Evolutionary conservation across 2,113 vertebrate genomes (phyloP).

Genomic region (Antechinus flavipes): DNA sequence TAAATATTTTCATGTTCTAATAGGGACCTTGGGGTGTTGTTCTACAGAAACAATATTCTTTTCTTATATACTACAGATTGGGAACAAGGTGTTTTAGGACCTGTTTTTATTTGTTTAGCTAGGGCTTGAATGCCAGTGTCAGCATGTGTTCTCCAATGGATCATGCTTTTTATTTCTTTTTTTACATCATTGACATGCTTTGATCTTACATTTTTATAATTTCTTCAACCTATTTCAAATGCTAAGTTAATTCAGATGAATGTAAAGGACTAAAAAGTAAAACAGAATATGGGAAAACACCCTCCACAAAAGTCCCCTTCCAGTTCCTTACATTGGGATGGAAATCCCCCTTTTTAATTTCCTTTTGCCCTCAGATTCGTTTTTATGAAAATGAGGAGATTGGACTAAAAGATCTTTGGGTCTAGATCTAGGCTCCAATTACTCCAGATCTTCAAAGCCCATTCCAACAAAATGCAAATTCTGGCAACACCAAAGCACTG

Average conservation of each 20-base stretch:
- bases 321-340: not conserved
- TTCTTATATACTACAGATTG: constrained; percentile 16
- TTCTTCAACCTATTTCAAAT: not conserved
- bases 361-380: not conserved
- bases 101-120: constrained; percentile 27
- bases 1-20: constrained; percentile 59
- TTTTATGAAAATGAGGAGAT: not conserved
- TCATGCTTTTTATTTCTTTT: not conserved
- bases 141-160: constrained; percentile 23
- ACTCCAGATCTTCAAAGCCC: not conserved
- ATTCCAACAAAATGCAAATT: not conserved
- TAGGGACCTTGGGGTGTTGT: constrained; percentile 56
- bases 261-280: not conserved
- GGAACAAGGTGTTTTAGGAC: not conserved
- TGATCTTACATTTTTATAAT: not conserved
- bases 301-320: not conserved
- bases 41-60: constrained; percentile 42
- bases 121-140: constrained; percentile 13
- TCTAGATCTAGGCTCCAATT: not conserved
- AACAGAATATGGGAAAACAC: not conserved
- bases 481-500: not conserved
- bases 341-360: not conserved
- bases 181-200: constrained; percentile 33
- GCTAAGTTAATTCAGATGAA: not conserved
- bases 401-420: not conserved